Percentiles rank a stretch among this genome's conserved stretches.
phyloP scores from a whole-genome alignment of 2,113 vertebrate species.

The Monopterus albus region DNA sequence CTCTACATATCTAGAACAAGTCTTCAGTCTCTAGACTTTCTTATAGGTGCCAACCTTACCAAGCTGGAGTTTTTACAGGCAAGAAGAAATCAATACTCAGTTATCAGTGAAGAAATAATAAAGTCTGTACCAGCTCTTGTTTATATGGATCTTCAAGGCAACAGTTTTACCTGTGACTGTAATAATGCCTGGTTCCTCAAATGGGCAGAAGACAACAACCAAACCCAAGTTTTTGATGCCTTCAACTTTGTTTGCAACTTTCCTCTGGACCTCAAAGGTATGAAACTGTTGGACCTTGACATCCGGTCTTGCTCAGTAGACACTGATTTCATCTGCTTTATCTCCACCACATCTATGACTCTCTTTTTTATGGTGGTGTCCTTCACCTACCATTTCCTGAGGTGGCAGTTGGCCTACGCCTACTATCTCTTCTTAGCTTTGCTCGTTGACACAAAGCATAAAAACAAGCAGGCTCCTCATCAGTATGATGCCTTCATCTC shows the following conservation, averaged over 20 bases:
- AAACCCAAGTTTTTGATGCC: constrained; percentile 78
- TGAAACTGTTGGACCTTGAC: constrained; percentile 66
- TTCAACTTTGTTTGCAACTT: constrained; percentile 78
- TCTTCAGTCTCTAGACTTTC: constrained; percentile 75
- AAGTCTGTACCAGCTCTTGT: constrained; percentile 61
- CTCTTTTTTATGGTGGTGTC: constrained; percentile 60
- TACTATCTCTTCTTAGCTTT: constrained; percentile 80
- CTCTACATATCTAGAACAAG: constrained; percentile 69
- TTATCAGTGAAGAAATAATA: constrained; percentile 50
- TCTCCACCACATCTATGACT: constrained; percentile 45
- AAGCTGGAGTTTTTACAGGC: constrained; percentile 71
- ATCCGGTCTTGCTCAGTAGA: constrained; percentile 41
- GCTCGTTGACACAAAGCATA: constrained; percentile 68
- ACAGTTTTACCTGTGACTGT: constrained; percentile 80
- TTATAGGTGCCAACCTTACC: constrained; percentile 62
- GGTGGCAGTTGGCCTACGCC: constrained; percentile 73
- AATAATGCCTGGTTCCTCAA: constrained; percentile 73
- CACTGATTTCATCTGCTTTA: constrained; percentile 60
- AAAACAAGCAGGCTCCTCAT: constrained; percentile 25
- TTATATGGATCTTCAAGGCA: constrained; percentile 75
- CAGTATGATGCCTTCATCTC: constrained; percentile 84
- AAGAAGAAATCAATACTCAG: constrained; percentile 62
- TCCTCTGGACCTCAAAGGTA: constrained; percentile 56
- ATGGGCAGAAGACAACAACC: constrained; percentile 53
- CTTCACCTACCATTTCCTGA: constrained; percentile 74